Conservation (phyloP, 1,140 invertebrate genomes). For the Nomia melanderi region DNA sequence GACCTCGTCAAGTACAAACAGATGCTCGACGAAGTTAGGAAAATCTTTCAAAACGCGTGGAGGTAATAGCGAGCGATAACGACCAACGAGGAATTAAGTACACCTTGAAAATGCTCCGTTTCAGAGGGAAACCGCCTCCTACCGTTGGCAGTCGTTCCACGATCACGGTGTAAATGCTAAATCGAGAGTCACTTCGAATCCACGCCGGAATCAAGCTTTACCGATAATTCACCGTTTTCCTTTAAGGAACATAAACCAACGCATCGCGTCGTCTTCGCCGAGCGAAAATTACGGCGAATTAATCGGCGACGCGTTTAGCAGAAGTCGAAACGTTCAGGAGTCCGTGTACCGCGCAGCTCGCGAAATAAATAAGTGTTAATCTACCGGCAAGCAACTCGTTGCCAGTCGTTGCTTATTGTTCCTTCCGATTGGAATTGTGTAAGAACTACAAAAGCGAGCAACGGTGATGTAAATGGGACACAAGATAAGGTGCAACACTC, state of each 20-base stretch:
- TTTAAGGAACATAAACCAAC: no score
- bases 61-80: slow-evolving; percentile 53
- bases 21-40: slow-evolving; percentile 70
- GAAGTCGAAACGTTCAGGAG: background rate
- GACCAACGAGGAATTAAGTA: background rate
- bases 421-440: slow-evolving; percentile 48
- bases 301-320: background rate
- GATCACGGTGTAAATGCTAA: slow-evolving; percentile 57
- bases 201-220: no score
- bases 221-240: no score
- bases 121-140: slow-evolving; percentile 20
- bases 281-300: no score
- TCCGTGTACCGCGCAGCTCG: background rate
- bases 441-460: slow-evolving; percentile 49
- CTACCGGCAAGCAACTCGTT: background rate
- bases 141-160: slow-evolving; percentile 43
- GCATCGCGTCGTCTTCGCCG: no score
- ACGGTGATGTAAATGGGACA: slow-evolving; percentile 65
- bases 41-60: slow-evolving; percentile 69
- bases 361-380: background rate
- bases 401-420: slow-evolving; percentile 5
- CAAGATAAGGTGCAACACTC: slow-evolving; percentile 65
- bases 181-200: no score
- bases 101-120: background rate
- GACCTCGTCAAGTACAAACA: slow-evolving; percentile 71